These are phyloP conservation scores for Maniola jurtina DNA, from an alignment of 1,140 invertebrate genomes.

Conservation along the genomic window DNA sequence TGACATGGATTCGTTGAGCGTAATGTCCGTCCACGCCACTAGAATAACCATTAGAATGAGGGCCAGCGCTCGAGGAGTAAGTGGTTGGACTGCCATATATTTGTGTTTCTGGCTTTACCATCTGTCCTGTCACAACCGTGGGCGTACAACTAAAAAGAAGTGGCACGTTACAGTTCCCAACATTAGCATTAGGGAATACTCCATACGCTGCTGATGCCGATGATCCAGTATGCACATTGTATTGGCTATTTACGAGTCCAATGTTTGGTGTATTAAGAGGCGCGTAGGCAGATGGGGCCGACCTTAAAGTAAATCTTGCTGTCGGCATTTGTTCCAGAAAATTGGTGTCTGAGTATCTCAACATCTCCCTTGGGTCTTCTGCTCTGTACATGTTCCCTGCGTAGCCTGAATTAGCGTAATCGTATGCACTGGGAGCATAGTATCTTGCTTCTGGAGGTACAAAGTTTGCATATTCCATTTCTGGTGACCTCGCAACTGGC, in stretches of 20 bases:
- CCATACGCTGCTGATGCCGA: constrained; percentile 35
- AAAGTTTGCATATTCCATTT: constrained; percentile 13
- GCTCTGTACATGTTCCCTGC: constrained; percentile 37
- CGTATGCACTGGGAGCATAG: constrained; percentile 21
- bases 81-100: constrained; percentile 16
- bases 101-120: constrained; percentile 38
- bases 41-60: not conserved
- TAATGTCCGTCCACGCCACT: not conserved
- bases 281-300: constrained; percentile 13
- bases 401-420: constrained; percentile 26
- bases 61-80: not conserved
- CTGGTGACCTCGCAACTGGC: constrained; percentile 18
- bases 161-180: constrained; percentile 50
- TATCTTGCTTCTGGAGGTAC: constrained; percentile 17
- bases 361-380: constrained; percentile 41
- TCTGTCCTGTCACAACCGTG: constrained; percentile 45
- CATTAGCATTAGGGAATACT: constrained; percentile 55
- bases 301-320: constrained; percentile 39
- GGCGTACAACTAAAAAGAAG: constrained; percentile 64
- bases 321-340: constrained; percentile 39
- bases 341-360: constrained; percentile 52
- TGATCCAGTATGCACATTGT: constrained; percentile 4
- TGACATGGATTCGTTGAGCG: not conserved
- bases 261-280: constrained; percentile 10
- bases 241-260: constrained; percentile 18